Evolutionary conservation across 92 coral and sea anemone genomes (phyloP).

Genomic region (Bergia puertoricense): DNA sequence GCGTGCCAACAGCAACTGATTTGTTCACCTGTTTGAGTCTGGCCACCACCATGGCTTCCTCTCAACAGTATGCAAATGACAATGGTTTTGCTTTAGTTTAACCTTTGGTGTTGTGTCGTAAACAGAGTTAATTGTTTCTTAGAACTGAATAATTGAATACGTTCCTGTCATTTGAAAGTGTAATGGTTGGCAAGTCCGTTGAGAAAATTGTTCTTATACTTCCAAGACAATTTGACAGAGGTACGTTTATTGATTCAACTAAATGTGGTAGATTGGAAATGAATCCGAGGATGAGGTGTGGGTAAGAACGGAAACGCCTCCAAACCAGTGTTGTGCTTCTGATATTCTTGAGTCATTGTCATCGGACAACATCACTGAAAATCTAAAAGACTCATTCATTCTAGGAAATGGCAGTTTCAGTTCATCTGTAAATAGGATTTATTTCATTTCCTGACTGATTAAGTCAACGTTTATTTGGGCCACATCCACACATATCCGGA

Average conservation of each 20-base stretch:
- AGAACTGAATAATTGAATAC: too few species aligned
- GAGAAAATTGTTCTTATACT: neutral
- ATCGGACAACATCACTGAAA: neutral
- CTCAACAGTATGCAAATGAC: conserved; percentile 22
- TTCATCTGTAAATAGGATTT: neutral
- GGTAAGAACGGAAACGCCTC: neutral
- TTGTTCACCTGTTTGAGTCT: conserved; percentile 1
- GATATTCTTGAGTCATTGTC: neutral
- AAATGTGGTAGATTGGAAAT: too few species aligned
- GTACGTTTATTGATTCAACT: too few species aligned
- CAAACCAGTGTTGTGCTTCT: neutral
- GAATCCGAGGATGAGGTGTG: neutral
- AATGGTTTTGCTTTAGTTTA: neutral
- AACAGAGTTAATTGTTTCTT: too few species aligned
- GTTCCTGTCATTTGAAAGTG: neutral
- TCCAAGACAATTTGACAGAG: neutral
- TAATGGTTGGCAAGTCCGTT: neutral
- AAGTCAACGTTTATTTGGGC: too few species aligned
- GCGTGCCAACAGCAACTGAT: conserved; percentile 28
- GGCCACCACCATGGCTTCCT: neutral
- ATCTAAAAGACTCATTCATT: neutral
- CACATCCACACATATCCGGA: too few species aligned
- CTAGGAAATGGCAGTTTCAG: neutral
- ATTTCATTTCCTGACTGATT: too few species aligned
- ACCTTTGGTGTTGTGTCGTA: neutral